phyloP scores from a whole-genome alignment of 2,888 invertebrate genomes.

The Drosophila quinaria region DNA sequence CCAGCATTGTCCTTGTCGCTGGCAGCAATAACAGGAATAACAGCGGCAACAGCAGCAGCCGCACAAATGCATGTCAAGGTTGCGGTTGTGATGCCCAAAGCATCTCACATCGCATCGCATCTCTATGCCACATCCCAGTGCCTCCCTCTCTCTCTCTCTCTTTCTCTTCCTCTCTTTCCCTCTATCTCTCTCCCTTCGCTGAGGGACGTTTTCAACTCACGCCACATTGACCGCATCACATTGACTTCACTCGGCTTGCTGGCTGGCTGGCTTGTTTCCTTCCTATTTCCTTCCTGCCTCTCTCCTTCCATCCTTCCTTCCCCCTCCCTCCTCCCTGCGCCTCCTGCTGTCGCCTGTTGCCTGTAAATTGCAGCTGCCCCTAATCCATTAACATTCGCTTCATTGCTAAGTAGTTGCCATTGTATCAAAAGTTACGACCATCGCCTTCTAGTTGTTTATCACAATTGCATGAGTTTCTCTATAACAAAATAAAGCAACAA shows the following conservation, averaged over 20 bases:
- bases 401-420: constrained; percentile 55
- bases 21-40: constrained; percentile 30
- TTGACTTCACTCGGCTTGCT: constrained; percentile 57
- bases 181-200: background rate
- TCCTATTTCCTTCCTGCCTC: constrained; percentile 16
- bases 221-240: constrained; percentile 66
- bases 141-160: background rate
- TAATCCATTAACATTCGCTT: constrained; percentile 65
- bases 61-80: constrained; percentile 79
- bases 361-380: constrained; percentile 45
- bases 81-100: constrained; percentile 57
- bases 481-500: constrained; percentile 6
- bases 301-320: constrained; percentile 5
- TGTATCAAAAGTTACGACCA: constrained; percentile 55
- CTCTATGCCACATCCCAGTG: constrained; percentile 1
- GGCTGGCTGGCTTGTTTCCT: constrained; percentile 36
- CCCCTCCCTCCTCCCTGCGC: constrained; percentile 8
- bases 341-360: constrained; percentile 5
- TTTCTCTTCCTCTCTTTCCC: too few relatives aligned
- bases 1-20: constrained; percentile 53
- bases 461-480: constrained; percentile 41
- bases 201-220: constrained; percentile 10
- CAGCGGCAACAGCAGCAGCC: constrained; percentile 50
- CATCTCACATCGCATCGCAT: constrained; percentile 4
- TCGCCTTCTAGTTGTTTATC: constrained; percentile 30